Evolutionary conservation across 2,113 vertebrate genomes (phyloP), one percentile per base, ranked within the genome.

Genomic region (Hippocampus comes): DNA sequence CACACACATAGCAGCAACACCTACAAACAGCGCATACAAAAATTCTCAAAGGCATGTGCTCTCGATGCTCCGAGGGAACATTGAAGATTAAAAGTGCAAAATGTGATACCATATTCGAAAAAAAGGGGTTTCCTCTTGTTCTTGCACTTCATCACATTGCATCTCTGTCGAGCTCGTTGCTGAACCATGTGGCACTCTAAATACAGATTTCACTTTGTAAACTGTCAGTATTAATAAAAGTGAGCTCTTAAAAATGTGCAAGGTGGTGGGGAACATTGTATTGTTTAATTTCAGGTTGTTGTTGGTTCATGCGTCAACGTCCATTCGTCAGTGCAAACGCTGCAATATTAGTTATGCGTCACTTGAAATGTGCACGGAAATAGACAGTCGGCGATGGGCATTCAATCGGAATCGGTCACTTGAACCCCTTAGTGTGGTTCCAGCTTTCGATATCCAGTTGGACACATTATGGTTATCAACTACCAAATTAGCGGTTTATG

Each of bases 401-500:
- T 59, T 59, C 4, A 3, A 59, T 59, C 56, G 25, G 23, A 59
- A 59, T 12, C 27, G 23, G n/a, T 23, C 11, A 27, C n/a, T 23
- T 59, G 23, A 21, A 59, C 34, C 23, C 56, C 15, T 23, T 27
- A 4, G 55, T 30, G 57, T 17, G 5, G 17, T 27, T 27, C 14
- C 25, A 59, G 57, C 5, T 15, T 61, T 61, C 27, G 14, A 34
- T 34, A 18, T 34, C 27, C 27, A 34, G 9, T 42, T 38, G 9
- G 21, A 42, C 21, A 20, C 57, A 30, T 30, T 25, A 25, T 14
- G 4, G 55, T 57, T 30, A 27, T 15, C 6, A 1, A 61, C 56
- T 27, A 25, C 63, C 9, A 12, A 5, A 43, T 65, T 65, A 12
- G 34, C 55, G 48, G 17, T 79, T 77, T 55, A 77, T 77, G 76